These are phyloP conservation scores for Drosophila malerkotliana DNA, from an alignment of 1,140 invertebrate genomes.

Conservation along the genomic window DNA sequence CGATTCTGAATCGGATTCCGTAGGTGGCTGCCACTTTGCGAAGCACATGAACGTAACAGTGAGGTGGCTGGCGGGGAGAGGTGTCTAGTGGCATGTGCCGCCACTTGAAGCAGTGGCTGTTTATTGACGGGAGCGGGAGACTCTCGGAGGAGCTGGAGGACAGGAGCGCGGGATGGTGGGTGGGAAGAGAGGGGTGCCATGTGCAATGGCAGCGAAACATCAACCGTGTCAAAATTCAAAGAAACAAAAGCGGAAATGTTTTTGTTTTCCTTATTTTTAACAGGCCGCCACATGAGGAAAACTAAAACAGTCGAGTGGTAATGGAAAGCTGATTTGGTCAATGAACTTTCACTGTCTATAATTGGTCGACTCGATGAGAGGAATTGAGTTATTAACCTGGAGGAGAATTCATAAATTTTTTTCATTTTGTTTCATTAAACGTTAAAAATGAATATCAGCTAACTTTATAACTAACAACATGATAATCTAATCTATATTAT, in stretches of 20 bases:
- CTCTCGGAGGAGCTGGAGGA: slow-evolving; percentile 1
- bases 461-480: too few species aligned
- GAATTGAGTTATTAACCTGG: slow-evolving; percentile 30
- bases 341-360: slow-evolving; percentile 59
- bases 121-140: slow-evolving; percentile 20
- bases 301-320: slow-evolving; percentile 58
- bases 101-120: slow-evolving; percentile 65
- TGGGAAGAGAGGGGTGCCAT: slow-evolving; percentile 23
- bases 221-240: slow-evolving; percentile 76
- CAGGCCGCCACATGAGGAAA: slow-evolving; percentile 55
- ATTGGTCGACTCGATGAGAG: slow-evolving; percentile 17
- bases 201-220: slow-evolving; percentile 47
- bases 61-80: not conserved
- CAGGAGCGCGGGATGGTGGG: slow-evolving; percentile 1
- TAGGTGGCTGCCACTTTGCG: slow-evolving; percentile 76
- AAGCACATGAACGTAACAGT: slow-evolving; percentile 3
- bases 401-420: not conserved
- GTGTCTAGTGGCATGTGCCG: slow-evolving; percentile 60
- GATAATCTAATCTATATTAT: too few species aligned
- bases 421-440: not conserved
- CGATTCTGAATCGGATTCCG: slow-evolving; percentile 36
- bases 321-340: slow-evolving; percentile 68
- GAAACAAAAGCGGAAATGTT: slow-evolving; percentile 82
- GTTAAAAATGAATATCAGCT: too few species aligned
- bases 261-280: slow-evolving; percentile 77